Evolutionary conservation across 2,888 invertebrate species (phyloP).

Genomic region (Baccha elongata): DNA sequence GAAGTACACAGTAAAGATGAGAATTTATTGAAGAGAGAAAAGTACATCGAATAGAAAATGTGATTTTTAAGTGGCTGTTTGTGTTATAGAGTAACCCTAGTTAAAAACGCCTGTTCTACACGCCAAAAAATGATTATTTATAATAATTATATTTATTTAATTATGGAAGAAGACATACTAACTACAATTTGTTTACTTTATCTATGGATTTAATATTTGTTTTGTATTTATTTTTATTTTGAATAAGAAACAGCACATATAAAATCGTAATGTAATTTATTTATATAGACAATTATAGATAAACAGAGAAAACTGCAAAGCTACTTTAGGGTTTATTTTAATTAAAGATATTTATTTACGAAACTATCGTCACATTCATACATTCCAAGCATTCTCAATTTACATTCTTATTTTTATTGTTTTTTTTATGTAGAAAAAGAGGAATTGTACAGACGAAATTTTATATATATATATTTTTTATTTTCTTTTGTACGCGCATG

Average conservation of each 20-base stretch:
- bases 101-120: constrained; percentile 26
- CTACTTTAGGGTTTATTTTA: constrained; percentile 45
- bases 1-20: constrained; percentile 33
- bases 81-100: constrained; percentile 11
- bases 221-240: constrained; percentile 25
- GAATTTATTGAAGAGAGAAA: constrained; percentile 37
- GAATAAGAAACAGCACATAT: constrained; percentile 67
- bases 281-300: constrained; percentile 43
- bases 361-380: constrained; percentile 40
- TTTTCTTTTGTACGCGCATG: constrained; percentile 19
- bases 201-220: constrained; percentile 37
- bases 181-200: constrained; percentile 67
- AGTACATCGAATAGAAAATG: constrained; percentile 51
- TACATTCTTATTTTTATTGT: constrained; percentile 5
- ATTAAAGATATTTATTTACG: constrained; percentile 33
- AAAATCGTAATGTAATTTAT: constrained; percentile 50
- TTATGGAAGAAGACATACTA: constrained; percentile 70
- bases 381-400: constrained; percentile 9
- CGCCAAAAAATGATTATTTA: constrained; percentile 25
- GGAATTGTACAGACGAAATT: constrained; percentile 42
- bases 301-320: constrained; percentile 54
- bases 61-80: constrained; percentile 13
- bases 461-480: constrained; percentile 42
- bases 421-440: constrained; percentile 54
- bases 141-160: constrained; percentile 35